phyloP scores from a whole-genome alignment of 2,888 invertebrate species.

The Notodonta dromedarius region DNA sequence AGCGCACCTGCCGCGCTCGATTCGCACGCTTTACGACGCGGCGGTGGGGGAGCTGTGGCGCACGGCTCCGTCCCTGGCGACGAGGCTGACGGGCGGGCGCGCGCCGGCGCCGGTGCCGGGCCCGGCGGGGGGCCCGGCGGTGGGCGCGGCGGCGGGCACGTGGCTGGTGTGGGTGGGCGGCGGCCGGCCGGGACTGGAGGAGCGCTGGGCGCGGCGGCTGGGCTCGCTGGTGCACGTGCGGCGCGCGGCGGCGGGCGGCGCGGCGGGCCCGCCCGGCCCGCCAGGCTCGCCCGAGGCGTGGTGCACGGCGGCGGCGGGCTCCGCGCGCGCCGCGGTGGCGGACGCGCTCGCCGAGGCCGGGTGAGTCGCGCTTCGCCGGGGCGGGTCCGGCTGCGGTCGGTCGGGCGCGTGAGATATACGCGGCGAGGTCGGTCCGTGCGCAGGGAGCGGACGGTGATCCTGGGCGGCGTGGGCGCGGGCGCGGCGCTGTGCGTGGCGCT shows the following conservation, averaged over 20 bases:
- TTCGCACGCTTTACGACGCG: conserved; percentile 55
- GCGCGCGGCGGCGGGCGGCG: conserved; percentile 37
- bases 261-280: conserved; percentile 19
- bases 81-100: conserved; percentile 40
- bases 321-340: conserved; percentile 53
- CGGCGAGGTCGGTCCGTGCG: neutral
- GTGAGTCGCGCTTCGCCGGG: conserved; percentile 35
- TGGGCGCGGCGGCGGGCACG: conserved; percentile 41
- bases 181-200: conserved; percentile 36
- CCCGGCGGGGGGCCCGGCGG: conserved; percentile 26
- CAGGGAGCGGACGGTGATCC: conserved; percentile 31
- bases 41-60: conserved; percentile 50
- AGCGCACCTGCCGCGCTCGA: conserved; percentile 43
- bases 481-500: conserved; percentile 44
- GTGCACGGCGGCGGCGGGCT: conserved; percentile 52
- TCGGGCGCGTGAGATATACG: no score
- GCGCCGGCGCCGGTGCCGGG: conserved; percentile 23
- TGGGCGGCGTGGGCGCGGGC: conserved; percentile 54
- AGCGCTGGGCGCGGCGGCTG: conserved; percentile 52
- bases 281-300: conserved; percentile 48
- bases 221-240: conserved; percentile 49
- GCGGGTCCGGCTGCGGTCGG: conserved; percentile 29
- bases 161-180: conserved; percentile 52
- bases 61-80: conserved; percentile 51
- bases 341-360: conserved; percentile 59